A percentile compares a stretch with the other conserved stretches of the same genome.
Evolutionary conservation across 2,113 vertebrate genomes (phyloP).

Genomic region (Crocuta crocuta): DNA sequence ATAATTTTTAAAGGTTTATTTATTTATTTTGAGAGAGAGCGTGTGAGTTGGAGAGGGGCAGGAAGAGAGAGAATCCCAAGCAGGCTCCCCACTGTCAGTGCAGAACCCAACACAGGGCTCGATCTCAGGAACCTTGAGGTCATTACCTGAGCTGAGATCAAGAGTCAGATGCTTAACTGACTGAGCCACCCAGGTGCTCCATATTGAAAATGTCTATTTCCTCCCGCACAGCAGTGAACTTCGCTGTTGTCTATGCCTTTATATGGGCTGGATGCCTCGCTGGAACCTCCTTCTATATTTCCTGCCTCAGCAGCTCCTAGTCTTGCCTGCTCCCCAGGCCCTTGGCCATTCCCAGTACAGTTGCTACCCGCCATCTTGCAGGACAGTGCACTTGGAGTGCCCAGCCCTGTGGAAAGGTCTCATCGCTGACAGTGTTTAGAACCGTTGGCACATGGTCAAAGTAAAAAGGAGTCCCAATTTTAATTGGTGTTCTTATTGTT

Average conservation of each 20-base stretch:
- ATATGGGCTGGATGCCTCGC: background rate
- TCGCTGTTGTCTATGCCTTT: rapidly evolving
- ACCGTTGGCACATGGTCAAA: background rate
- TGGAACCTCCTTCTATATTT: background rate
- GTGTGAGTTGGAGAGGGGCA: no score
- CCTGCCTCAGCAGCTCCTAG: background rate
- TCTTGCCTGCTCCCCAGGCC: rapidly evolving
- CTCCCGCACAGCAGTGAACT: rapidly evolving
- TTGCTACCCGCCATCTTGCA: background rate
- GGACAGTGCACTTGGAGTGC: background rate
- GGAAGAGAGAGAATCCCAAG: no score
- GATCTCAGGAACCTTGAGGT: no score
- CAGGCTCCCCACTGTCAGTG: no score
- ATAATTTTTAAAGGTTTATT: background rate
- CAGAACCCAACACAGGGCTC: no score
- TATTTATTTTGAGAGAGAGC: no score
- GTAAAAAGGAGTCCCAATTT: background rate
- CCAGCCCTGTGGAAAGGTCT: background rate
- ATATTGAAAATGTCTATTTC: no score
- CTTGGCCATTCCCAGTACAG: rapidly evolving
- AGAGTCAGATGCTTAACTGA: no score
- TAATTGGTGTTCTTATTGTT: background rate
- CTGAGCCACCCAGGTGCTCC: no score
- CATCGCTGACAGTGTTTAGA: background rate
- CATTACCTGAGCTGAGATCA: no score